These are phyloP conservation scores for Engystomops pustulosus DNA, from an alignment of 2,113 vertebrate species.

Conservation along the genomic window DNA sequence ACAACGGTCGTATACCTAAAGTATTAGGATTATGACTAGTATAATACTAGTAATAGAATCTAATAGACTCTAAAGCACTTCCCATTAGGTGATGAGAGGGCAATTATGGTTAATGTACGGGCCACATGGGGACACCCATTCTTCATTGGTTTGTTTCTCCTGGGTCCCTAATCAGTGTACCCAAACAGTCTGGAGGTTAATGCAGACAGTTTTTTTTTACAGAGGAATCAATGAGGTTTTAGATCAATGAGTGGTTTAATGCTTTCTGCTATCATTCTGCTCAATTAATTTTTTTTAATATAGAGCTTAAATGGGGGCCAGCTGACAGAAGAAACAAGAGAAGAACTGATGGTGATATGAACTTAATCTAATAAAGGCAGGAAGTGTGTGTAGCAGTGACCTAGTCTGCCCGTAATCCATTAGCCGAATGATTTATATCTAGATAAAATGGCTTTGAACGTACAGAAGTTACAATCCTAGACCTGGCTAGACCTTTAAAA, in stretches of 20 bases:
- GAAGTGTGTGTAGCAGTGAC: conserved; percentile 75
- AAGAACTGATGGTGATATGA: conserved; percentile 74
- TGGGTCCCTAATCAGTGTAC: neutral
- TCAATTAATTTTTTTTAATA: conserved; percentile 78
- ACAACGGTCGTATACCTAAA: too few species aligned
- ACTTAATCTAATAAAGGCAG: conserved; percentile 81
- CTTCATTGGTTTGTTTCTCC: too few species aligned
- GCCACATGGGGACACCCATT: too few species aligned
- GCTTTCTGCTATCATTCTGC: conserved; percentile 76
- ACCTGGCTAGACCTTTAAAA: neutral
- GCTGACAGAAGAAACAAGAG: conserved; percentile 74
- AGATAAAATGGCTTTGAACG: neutral
- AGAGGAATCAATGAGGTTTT: conserved; percentile 73
- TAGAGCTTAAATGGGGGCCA: conserved; percentile 72
- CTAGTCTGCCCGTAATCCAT: conserved; percentile 67
- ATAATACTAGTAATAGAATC: too few species aligned
- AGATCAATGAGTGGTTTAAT: conserved; percentile 76
- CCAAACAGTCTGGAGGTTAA: conserved; percentile 25
- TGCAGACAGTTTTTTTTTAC: neutral
- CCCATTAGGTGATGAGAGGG: too few species aligned
- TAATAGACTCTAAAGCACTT: too few species aligned
- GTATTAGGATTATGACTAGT: too few species aligned
- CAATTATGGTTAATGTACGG: too few species aligned
- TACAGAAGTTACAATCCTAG: neutral
- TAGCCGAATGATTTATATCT: conserved; percentile 57